phyloP scores from a whole-genome alignment of 1,140 invertebrate species.

The Drosophila novamexicana region DNA sequence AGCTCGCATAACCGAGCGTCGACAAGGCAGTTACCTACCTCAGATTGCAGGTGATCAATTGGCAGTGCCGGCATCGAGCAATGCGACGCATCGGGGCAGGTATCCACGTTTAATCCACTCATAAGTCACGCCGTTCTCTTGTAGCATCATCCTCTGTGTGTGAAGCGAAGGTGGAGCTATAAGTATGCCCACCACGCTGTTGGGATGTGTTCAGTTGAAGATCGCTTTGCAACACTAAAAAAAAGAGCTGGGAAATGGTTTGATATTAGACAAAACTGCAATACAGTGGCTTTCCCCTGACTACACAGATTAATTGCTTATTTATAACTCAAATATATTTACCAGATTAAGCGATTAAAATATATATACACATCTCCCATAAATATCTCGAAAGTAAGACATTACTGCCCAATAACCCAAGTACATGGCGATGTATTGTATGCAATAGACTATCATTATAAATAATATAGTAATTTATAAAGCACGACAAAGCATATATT shows the following conservation, averaged over 20 bases:
- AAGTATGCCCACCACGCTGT: background rate
- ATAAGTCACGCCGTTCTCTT: constrained; percentile 69
- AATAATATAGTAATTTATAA: background rate
- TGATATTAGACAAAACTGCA: too few relatives aligned
- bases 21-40: constrained; percentile 58
- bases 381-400: background rate
- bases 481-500: background rate
- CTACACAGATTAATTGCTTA: too few relatives aligned
- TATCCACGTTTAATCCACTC: constrained; percentile 61
- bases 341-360: too few relatives aligned
- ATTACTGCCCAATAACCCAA: background rate
- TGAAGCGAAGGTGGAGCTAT: constrained; percentile 3
- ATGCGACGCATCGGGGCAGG: constrained; percentile 29
- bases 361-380: too few relatives aligned
- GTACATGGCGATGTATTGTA: background rate
- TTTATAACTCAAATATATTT: too few relatives aligned
- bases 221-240: too few relatives aligned
- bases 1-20: constrained; percentile 37
- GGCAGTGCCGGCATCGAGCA: constrained; percentile 8
- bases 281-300: too few relatives aligned
- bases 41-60: constrained; percentile 27
- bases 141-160: constrained; percentile 19
- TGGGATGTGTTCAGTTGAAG: background rate
- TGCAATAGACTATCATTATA: background rate
- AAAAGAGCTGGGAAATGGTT: too few relatives aligned